Evolutionary conservation across 92 coral and sea anemone genomes (phyloP).

Genomic region (Plumapathes pennacea): DNA sequence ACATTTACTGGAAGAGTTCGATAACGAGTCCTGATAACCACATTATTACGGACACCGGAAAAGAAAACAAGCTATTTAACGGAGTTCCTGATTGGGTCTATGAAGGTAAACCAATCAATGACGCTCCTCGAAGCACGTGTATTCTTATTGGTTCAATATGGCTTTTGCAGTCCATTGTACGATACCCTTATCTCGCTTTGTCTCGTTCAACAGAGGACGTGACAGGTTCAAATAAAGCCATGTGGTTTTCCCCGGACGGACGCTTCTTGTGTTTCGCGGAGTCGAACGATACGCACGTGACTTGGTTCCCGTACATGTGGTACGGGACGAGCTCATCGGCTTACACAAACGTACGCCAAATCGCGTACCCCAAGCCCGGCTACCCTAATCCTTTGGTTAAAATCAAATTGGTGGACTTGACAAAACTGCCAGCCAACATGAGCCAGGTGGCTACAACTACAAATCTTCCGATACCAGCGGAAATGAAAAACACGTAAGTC

Average conservation of each 20-base stretch:
- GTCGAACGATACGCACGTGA: conserved; percentile 77
- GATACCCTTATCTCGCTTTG: background rate
- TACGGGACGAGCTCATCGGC: conserved; percentile 57
- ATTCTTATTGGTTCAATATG: no score
- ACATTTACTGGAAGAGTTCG: conserved; percentile 69
- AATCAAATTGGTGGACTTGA: conserved; percentile 57
- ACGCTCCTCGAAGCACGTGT: no score
- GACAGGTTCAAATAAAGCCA: conserved; percentile 57
- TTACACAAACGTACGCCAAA: conserved; percentile 71
- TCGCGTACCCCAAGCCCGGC: conserved; percentile 96
- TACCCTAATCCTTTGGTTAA: conserved; percentile 70
- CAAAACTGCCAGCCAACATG: conserved; percentile 7
- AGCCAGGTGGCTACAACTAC: conserved; percentile 1
- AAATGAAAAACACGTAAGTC: conserved; percentile 45
- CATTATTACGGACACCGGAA: conserved; percentile 54
- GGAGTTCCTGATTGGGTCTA: conserved; percentile 99
- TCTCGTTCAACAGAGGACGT: conserved; percentile 82
- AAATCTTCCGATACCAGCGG: conserved; percentile 33
- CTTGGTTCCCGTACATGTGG: conserved; percentile 77
- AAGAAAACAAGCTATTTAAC: conserved; percentile 73
- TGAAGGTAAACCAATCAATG: no score
- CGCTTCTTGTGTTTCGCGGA: conserved; percentile 58
- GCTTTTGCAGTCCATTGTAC: background rate
- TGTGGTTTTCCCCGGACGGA: conserved; percentile 83
- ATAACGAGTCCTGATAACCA: conserved; percentile 18